These are phyloP conservation scores for Bombus breviceps DNA, from an alignment of 1,140 invertebrate genomes.

Conservation along the genomic window DNA sequence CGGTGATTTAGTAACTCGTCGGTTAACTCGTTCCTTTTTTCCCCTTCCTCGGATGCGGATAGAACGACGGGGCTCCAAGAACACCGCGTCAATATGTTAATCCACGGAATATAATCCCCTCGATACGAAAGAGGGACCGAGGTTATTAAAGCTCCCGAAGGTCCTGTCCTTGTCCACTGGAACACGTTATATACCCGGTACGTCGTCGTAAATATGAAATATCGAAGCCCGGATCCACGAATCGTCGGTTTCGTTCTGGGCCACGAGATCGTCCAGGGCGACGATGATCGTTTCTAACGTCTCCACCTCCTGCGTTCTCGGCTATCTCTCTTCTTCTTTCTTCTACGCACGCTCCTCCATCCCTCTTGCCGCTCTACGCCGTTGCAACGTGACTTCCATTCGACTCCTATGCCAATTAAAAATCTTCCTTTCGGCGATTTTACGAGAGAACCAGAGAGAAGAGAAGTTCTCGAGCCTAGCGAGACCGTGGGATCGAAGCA, in stretches of 20 bases:
- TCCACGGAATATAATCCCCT: slow-evolving; percentile 79
- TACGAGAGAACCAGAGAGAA: slow-evolving; percentile 48
- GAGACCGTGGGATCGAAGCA: slow-evolving; percentile 28
- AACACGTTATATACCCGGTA: slow-evolving; percentile 69
- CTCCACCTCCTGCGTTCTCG: slow-evolving; percentile 32
- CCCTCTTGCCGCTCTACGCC: not conserved
- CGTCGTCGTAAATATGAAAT: slow-evolving; percentile 82
- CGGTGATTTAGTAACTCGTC: slow-evolving; percentile 81
- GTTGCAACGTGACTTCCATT: slow-evolving; percentile 5
- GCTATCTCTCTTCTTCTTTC: not conserved
- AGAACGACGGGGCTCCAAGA: slow-evolving; percentile 12
- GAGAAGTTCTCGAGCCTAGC: not conserved
- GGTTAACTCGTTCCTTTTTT: slow-evolving; percentile 70
- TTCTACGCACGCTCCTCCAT: not conserved
- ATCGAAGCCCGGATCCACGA: slow-evolving; percentile 74
- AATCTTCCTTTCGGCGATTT: slow-evolving; percentile 69
- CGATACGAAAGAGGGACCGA: slow-evolving; percentile 66
- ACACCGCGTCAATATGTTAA: slow-evolving; percentile 82
- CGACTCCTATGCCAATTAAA: slow-evolving; percentile 68
- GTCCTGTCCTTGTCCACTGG: slow-evolving; percentile 33
- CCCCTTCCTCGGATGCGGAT: not conserved
- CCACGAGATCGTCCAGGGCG: slow-evolving; percentile 47
- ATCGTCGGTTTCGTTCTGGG: slow-evolving; percentile 49
- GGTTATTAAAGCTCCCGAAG: slow-evolving; percentile 77
- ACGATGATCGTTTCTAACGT: slow-evolving; percentile 58